Evolutionary conservation across 2,797 vertebrate genomes (phyloP), one percentile per base, ranked within the genome.

Genomic region (Onychomys torridus): DNA sequence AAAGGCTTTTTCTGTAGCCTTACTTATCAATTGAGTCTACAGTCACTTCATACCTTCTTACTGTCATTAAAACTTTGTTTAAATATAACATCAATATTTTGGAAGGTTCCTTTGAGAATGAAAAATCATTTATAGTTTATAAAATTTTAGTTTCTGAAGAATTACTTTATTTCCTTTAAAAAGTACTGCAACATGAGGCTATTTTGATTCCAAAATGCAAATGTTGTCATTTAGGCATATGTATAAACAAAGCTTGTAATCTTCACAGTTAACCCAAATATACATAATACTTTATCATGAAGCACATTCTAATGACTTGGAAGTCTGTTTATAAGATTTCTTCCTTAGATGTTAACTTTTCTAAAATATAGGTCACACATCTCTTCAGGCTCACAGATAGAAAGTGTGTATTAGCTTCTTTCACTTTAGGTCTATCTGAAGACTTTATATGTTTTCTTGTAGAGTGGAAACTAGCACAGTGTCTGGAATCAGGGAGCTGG

Each of bases 171-270:
- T 75, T 29, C 86, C 87, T 89, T 94, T 91, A 87, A 89, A 67
- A 93, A 93, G 82, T 10, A 84, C 14, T 34, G 43, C 10, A 89
- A 27, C 17, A 34, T 23, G 12, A 71, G 29, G 25, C 5, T 69
- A 82, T 90, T 95, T 96, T 63, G n/a, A 34, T 86, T 93, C 19
- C 12, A 92, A 93, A 87, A 93, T 88, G 13, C 77, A 94, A 90
- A 90, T 71, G n/a, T 34, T 84, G 40, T 9, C 76, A 94, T 8
- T 90, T 85, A 29, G 46, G 3, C 34, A 89, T 91, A 84, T 91
- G 5, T 52, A 76, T 93, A 69, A 92, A 88, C 25, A 88, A 67
- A 81, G 27, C 75, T 82, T 81, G 84, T 55, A 93, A 69, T 57
- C 85, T 63, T 92, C 46, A 89, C 2, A 90, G 14, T n/a, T 93